Conservation (phyloP, 2,113 vertebrate genomes). For the Oenanthe oenanthe region DNA sequence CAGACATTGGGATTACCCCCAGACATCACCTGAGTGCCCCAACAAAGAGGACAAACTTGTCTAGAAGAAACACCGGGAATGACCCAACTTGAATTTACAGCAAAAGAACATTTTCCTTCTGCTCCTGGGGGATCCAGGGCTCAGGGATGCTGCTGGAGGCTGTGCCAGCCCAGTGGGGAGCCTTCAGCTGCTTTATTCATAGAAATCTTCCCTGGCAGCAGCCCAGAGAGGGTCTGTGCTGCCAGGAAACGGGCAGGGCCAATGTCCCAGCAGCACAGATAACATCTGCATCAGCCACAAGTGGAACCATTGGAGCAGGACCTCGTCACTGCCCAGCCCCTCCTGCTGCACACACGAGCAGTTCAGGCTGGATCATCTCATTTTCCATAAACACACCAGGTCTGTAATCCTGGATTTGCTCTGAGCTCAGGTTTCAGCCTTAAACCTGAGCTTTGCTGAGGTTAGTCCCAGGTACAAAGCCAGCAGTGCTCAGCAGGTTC, state of each 20-base stretch:
- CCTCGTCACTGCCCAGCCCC: background rate
- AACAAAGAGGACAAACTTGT: rapidly evolving
- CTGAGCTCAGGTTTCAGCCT: background rate
- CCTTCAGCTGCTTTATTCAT: background rate
- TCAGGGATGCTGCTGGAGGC: background rate
- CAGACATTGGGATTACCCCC: background rate
- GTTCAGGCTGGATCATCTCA: background rate
- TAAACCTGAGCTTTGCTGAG: background rate
- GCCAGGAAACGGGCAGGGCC: rapidly evolving
- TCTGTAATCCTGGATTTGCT: background rate
- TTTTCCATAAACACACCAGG: background rate
- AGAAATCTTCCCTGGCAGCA: background rate
- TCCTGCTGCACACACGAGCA: background rate
- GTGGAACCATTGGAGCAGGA: background rate
- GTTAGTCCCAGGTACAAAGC: background rate
- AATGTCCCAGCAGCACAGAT: background rate
- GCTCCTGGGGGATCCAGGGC: background rate
- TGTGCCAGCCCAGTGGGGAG: background rate
- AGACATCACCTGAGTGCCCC: background rate
- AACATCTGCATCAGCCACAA: background rate
- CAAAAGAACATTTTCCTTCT: background rate
- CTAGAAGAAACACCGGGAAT: rapidly evolving
- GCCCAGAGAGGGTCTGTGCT: conserved; percentile 1
- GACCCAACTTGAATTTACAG: background rate
- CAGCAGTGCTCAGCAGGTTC: background rate